Evolutionary conservation across 2,797 vertebrate genomes (phyloP).

Genomic region (Silurus aristotelis): DNA sequence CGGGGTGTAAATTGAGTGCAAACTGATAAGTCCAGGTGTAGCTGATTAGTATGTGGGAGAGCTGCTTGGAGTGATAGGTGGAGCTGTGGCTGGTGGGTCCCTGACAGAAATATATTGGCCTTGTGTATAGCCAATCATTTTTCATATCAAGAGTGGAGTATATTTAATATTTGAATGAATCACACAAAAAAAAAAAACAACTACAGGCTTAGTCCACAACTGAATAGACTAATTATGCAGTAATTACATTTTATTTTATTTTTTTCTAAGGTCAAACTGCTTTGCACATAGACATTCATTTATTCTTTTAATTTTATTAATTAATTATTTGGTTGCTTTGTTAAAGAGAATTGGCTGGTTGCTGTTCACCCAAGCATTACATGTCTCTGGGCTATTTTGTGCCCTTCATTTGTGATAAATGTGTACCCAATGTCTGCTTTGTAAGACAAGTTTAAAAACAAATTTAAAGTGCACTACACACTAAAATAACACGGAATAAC

Average conservation of each 20-base stretch:
- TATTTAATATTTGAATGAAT: background rate
- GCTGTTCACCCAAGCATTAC: background rate
- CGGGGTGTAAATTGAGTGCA: no score
- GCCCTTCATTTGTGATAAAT: background rate
- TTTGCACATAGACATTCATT: background rate
- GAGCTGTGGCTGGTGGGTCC: no score
- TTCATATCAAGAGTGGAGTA: background rate
- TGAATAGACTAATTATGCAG: background rate
- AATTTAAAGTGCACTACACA: background rate
- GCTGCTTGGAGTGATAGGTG: no score
- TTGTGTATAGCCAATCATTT: background rate
- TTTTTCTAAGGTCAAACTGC: background rate
- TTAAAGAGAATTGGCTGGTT: background rate
- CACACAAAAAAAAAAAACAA: background rate
- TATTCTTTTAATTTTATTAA: background rate
- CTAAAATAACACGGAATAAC: background rate
- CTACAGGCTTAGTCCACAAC: background rate
- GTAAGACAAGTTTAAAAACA: background rate
- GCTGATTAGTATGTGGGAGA: no score
- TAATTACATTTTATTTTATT: background rate
- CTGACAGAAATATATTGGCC: background rate
- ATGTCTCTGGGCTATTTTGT: background rate
- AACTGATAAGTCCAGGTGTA: no score
- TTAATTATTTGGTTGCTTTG: background rate
- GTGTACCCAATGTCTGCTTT: background rate